Conservation (phyloP, 2,888 invertebrate genomes). For the Lasioglossum figueresi region DNA sequence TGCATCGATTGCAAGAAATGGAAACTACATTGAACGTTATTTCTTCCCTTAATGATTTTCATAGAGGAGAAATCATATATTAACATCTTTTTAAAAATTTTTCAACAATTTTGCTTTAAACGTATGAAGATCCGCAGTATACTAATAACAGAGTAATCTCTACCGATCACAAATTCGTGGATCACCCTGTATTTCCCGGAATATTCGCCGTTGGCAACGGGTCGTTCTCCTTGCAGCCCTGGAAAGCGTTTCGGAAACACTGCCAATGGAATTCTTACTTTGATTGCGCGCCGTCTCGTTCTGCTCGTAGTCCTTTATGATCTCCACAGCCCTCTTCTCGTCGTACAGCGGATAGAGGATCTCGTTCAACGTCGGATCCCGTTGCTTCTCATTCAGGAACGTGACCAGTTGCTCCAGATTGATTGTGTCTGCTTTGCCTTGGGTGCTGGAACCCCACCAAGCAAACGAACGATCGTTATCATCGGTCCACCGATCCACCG, state of each 20-base stretch:
- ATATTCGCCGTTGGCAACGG: not conserved
- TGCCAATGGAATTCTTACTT: conserved; percentile 85
- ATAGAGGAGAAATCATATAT: too few relatives aligned
- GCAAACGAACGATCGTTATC: conserved; percentile 35
- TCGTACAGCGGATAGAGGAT: conserved; percentile 99
- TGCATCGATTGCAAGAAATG: too few relatives aligned
- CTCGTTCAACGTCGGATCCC: conserved; percentile 99
- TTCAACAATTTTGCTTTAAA: too few relatives aligned
- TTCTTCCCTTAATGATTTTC: too few relatives aligned
- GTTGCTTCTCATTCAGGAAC: conserved; percentile 98
- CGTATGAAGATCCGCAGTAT: too few relatives aligned
- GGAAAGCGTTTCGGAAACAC: not conserved
- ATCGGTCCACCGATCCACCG: conserved; percentile 4
- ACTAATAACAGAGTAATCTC: too few relatives aligned
- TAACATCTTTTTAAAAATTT: too few relatives aligned
- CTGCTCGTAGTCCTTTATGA: conserved; percentile 96
- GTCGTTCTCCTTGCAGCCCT: not conserved
- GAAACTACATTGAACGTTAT: too few relatives aligned
- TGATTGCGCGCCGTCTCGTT: conserved; percentile 90
- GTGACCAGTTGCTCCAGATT: conserved; percentile 94
- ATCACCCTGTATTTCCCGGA: not conserved
- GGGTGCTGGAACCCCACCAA: conserved; percentile 87
- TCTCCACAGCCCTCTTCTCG: conserved; percentile 95
- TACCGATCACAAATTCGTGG: too few relatives aligned
- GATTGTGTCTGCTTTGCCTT: conserved; percentile 95